Conservation (phyloP, 1,140 invertebrate species). For the Drosophila sucinea region DNA sequence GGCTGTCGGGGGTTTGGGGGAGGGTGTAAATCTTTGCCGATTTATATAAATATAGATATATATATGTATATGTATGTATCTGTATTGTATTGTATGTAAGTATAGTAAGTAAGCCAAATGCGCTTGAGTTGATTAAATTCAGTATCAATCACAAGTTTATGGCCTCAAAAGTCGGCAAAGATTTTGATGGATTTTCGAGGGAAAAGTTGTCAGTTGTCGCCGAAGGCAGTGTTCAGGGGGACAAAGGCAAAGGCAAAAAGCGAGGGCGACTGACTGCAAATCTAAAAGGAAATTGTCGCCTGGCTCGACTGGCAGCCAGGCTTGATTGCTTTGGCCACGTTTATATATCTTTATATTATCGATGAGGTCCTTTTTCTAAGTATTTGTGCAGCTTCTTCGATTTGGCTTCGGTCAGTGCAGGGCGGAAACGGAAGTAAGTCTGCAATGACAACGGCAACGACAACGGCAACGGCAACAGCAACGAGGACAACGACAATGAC, state of each 20-base stretch:
- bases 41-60: constrained; percentile 9
- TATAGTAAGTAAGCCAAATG: constrained; percentile 32
- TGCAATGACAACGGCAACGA: constrained; percentile 29
- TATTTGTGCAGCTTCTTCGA: constrained; percentile 72
- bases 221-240: constrained; percentile 16
- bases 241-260: not conserved
- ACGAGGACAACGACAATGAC: constrained; percentile 35
- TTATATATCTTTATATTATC: constrained; percentile 72
- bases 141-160: constrained; percentile 81
- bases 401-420: constrained; percentile 60
- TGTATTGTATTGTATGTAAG: not conserved
- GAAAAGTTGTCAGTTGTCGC: constrained; percentile 46
- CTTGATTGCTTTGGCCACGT: constrained; percentile 75
- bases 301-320: constrained; percentile 26
- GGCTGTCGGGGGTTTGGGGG: too few species aligned
- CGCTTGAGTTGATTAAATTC: constrained; percentile 77
- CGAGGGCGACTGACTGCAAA: constrained; percentile 33
- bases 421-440: constrained; percentile 73
- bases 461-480: constrained; percentile 38
- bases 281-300: constrained; percentile 70
- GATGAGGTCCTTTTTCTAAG: constrained; percentile 25
- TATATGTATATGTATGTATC: constrained; percentile 20
- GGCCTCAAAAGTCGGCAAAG: constrained; percentile 73
- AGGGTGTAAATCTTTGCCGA: not conserved
- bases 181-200: constrained; percentile 76